A percentile compares a stretch with the other conserved stretches of the same genome.
Conservation (phyloP, 2,797 vertebrate genomes). For the Salarias fasciatus region DNA sequence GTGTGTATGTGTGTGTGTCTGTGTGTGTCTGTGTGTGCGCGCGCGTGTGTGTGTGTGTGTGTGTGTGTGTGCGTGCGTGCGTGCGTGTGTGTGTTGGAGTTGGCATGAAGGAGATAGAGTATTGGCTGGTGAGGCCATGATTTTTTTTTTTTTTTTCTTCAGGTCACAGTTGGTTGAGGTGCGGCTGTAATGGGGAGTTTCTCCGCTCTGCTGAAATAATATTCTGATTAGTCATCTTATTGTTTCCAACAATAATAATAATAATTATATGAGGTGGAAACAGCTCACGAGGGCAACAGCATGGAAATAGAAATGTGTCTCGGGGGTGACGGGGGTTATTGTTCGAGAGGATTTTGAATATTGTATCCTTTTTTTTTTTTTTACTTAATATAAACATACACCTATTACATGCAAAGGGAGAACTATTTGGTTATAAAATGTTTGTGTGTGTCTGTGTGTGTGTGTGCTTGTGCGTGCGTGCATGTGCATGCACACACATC, state of each 20-base stretch:
- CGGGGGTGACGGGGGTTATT: constrained; percentile 54
- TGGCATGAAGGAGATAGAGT: constrained; percentile 71
- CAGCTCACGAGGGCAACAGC: constrained; percentile 49
- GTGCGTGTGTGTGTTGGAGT: constrained; percentile 49
- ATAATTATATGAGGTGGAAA: constrained; percentile 37
- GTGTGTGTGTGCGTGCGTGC: constrained; percentile 7
- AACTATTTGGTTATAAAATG: constrained; percentile 26
- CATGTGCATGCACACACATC: neutral
- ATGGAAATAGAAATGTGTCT: constrained; percentile 63
- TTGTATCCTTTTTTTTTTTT: constrained; percentile 80
- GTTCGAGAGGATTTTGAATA: constrained; percentile 53
- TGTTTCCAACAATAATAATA: constrained; percentile 42
- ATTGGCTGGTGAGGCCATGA: constrained; percentile 75
- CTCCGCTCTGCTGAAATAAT: constrained; percentile 44
- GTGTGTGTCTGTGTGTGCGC: constrained; percentile 56
- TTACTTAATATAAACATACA: constrained; percentile 68
- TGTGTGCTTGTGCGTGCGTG: constrained; percentile 3
- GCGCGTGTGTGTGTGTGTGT: constrained; percentile 12
- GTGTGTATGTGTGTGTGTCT: constrained; percentile 8
- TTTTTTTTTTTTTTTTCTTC: constrained; percentile 56
- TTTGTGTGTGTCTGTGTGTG: constrained; percentile 19
- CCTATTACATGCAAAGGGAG: constrained; percentile 38
- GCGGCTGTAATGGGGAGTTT: constrained; percentile 54
- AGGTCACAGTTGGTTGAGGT: constrained; percentile 70
- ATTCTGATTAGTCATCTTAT: constrained; percentile 62